Evolutionary conservation across 30 jellyfish, hydroid and myxozoan genomes (phyloP).

Genomic region (Turritopsis dohrnii): DNA sequence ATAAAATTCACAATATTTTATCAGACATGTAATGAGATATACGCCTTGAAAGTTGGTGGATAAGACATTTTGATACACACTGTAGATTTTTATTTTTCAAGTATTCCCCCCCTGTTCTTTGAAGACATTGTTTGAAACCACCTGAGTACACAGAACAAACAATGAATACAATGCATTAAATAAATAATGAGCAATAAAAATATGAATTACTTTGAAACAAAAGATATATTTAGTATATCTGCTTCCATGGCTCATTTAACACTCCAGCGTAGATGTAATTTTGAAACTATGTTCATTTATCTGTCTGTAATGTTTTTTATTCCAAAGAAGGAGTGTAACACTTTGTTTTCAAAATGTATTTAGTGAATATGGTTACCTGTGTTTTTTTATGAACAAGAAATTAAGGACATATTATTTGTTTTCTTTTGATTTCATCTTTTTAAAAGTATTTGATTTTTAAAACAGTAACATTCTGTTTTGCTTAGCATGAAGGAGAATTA

Average conservation of each 20-base stretch:
- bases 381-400: constrained; percentile 3
- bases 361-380: constrained; percentile 13
- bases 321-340: neutral
- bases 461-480: neutral
- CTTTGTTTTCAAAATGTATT: constrained; percentile 7
- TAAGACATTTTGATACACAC: too few species aligned
- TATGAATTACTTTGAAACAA: constrained; percentile 14
- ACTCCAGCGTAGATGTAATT: neutral
- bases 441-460: neutral
- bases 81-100: neutral
- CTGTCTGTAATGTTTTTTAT: neutral
- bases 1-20: too few species aligned
- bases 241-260: neutral
- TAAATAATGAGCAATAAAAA: constrained; percentile 13
- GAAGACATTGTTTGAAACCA: neutral
- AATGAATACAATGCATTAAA: neutral
- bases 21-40: too few species aligned
- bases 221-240: constrained; percentile 5
- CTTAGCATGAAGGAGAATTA: neutral
- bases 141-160: constrained; percentile 5
- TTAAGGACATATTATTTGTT: neutral
- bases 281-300: neutral
- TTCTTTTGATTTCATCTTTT: neutral
- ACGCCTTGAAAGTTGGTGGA: too few species aligned
- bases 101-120: constrained; percentile 2